Evolutionary conservation across 2,888 invertebrate species (phyloP).

Genomic region (Caprella mutica): DNA sequence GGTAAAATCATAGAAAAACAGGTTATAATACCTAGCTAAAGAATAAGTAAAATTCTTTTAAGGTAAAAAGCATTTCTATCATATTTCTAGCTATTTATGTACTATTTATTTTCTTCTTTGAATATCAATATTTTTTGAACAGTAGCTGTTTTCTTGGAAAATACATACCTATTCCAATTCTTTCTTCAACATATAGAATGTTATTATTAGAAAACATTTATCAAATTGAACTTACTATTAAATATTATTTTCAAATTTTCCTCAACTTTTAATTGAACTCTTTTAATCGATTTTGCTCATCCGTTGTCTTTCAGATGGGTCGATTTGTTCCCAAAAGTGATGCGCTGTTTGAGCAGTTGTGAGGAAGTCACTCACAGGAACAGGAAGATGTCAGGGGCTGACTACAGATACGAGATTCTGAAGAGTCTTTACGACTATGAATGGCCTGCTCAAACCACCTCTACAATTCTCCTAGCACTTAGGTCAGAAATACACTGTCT

Average conservation of each 20-base stretch:
- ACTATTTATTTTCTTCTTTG: too few relatives aligned
- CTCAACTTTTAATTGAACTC: not conserved
- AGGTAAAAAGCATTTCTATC: too few relatives aligned
- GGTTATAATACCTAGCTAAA: too few relatives aligned
- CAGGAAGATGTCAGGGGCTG: conserved; percentile 15
- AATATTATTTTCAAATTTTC: not conserved
- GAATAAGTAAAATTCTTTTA: too few relatives aligned
- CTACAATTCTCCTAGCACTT: conserved; percentile 20
- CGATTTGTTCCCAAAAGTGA: conserved; percentile 21
- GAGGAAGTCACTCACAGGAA: conserved; percentile 15
- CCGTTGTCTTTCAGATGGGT: conserved; percentile 18
- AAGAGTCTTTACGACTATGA: conserved; percentile 17
- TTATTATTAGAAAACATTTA: too few relatives aligned
- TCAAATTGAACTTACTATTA: too few relatives aligned
- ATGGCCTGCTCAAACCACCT: conserved; percentile 21
- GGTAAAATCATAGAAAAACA: too few relatives aligned
- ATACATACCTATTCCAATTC: too few relatives aligned
- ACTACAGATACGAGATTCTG: conserved; percentile 19
- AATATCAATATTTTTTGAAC: too few relatives aligned
- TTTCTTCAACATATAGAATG: too few relatives aligned
- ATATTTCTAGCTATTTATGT: too few relatives aligned
- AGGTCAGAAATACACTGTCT: conserved; percentile 12
- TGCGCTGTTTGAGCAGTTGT: conserved; percentile 11
- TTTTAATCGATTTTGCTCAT: not conserved
- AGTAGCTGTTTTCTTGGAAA: too few relatives aligned